Percentiles rank a stretch among this genome's conserved stretches.
These are phyloP conservation scores for Crypturellus undulatus DNA, from an alignment of 2,113 vertebrate species.

Conservation along the genomic window DNA sequence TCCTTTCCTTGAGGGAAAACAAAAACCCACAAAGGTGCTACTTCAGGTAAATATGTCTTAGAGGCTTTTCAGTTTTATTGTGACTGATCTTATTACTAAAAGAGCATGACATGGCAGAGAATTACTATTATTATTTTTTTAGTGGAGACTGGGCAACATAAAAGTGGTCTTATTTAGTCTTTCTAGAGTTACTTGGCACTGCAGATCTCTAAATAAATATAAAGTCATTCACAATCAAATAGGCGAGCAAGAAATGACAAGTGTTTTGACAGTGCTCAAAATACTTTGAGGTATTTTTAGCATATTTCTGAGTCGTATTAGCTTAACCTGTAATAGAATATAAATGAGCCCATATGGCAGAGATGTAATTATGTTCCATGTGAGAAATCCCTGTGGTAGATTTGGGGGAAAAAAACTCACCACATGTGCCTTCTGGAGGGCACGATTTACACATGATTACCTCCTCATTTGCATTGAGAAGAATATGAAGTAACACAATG, in stretches of 20 bases:
- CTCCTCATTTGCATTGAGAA: slow-evolving; percentile 82
- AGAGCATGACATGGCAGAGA: slow-evolving; percentile 30
- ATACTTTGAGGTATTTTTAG: slow-evolving; percentile 84
- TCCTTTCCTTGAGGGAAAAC: slow-evolving; percentile 54
- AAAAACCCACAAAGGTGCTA: slow-evolving; percentile 58
- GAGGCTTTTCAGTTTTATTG: slow-evolving; percentile 53
- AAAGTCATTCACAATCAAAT: slow-evolving; percentile 77
- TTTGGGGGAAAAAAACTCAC: slow-evolving; percentile 66
- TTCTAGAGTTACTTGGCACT: slow-evolving; percentile 57
- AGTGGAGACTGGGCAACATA: slow-evolving; percentile 47
- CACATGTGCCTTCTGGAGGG: slow-evolving; percentile 81
- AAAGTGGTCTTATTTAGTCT: slow-evolving; percentile 34
- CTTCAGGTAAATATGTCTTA: slow-evolving; percentile 56
- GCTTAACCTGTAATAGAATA: slow-evolving; percentile 88
- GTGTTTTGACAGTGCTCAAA: slow-evolving; percentile 79
- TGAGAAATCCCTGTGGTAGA: slow-evolving; percentile 83
- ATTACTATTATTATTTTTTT: background rate
- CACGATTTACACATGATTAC: slow-evolving; percentile 82
- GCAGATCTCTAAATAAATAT: slow-evolving; percentile 75
- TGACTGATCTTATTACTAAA: slow-evolving; percentile 1
- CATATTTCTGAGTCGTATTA: slow-evolving; percentile 83
- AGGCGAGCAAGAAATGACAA: slow-evolving; percentile 76
- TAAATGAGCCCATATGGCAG: slow-evolving; percentile 87
- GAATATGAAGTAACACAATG: slow-evolving; percentile 78
- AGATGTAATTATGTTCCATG: slow-evolving; percentile 83